phyloP scores from a whole-genome alignment of 2,797 vertebrate species.

The Alectoris magna region DNA sequence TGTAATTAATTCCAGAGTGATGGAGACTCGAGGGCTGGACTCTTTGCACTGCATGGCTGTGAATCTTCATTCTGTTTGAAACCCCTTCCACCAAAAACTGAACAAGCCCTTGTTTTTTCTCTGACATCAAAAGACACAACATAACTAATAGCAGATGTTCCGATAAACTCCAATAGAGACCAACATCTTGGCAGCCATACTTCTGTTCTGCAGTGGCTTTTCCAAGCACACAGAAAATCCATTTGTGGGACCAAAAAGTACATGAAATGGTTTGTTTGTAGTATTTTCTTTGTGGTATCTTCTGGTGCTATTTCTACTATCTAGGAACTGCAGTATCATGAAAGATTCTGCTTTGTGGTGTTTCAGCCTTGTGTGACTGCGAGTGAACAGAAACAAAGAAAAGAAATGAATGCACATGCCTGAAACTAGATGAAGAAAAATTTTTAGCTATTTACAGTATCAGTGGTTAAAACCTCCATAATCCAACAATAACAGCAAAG shows the following conservation, averaged over 20 bases:
- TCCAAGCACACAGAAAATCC: conserved; percentile 3
- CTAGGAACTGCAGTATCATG: background rate
- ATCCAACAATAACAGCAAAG: background rate
- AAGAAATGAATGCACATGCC: background rate
- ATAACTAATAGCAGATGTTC: conserved; percentile 52
- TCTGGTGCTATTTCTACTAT: background rate
- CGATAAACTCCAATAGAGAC: conserved; percentile 9
- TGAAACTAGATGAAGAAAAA: background rate
- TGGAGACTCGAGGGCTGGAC: background rate
- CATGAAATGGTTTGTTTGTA: background rate
- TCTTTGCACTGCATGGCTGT: conserved; percentile 6
- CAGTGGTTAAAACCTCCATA: background rate
- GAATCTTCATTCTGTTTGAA: conserved; percentile 38
- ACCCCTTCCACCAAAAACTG: conserved; percentile 23
- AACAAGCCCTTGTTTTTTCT: conserved; percentile 57
- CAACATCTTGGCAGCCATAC: background rate
- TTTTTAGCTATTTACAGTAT: background rate
- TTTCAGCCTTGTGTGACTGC: background rate
- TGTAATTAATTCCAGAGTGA: conserved; percentile 60
- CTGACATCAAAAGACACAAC: conserved; percentile 50
- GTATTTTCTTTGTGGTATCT: conserved; percentile 2
- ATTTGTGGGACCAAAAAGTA: conserved; percentile 10
- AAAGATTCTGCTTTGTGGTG: background rate
- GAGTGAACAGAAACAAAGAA: background rate
- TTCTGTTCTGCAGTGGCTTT: conserved; percentile 19